Evolutionary conservation across 2,888 invertebrate genomes (phyloP).

Genomic region (Portevinia maculata): DNA sequence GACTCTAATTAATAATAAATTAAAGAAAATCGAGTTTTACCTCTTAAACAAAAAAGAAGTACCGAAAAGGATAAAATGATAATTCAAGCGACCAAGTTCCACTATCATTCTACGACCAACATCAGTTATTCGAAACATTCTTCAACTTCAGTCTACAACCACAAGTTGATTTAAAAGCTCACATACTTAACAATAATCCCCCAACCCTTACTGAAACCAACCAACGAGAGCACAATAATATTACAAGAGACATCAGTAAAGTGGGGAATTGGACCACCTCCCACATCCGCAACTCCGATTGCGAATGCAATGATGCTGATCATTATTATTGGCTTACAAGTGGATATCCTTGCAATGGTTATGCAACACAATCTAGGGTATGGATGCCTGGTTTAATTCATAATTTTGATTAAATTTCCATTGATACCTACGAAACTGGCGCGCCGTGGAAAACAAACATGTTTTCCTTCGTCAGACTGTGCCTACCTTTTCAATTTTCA

Average conservation of each 20-base stretch:
- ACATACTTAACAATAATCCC: too few species aligned
- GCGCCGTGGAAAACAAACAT: conserved; percentile 28
- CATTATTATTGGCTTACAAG: conserved; percentile 34
- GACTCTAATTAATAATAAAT: too few species aligned
- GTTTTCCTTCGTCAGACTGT: conserved; percentile 38
- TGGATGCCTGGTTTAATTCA: conserved; percentile 13
- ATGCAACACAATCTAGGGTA: conserved; percentile 23
- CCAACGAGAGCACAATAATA: too few species aligned
- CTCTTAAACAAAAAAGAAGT: too few species aligned
- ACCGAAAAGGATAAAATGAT: too few species aligned
- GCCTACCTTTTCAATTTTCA: conserved; percentile 37
- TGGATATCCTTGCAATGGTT: conserved; percentile 46
- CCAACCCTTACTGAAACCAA: too few species aligned
- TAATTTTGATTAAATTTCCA: conserved; percentile 49
- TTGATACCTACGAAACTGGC: conserved; percentile 31
- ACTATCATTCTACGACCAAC: too few species aligned
- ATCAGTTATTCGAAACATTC: too few species aligned
- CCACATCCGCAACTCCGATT: conserved; percentile 3
- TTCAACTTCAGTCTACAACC: too few species aligned
- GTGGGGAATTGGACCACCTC: conserved; percentile 4
- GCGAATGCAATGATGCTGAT: conserved; percentile 30
- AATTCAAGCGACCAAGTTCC: too few species aligned
- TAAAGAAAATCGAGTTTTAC: too few species aligned
- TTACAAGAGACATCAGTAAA: conserved; percentile 38
- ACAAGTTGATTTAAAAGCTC: too few species aligned